Percentiles rank a stretch among this genome's conserved stretches.
phyloP scores from a whole-genome alignment of 2,113 vertebrate genomes.

The Chionodraco myersi region DNA sequence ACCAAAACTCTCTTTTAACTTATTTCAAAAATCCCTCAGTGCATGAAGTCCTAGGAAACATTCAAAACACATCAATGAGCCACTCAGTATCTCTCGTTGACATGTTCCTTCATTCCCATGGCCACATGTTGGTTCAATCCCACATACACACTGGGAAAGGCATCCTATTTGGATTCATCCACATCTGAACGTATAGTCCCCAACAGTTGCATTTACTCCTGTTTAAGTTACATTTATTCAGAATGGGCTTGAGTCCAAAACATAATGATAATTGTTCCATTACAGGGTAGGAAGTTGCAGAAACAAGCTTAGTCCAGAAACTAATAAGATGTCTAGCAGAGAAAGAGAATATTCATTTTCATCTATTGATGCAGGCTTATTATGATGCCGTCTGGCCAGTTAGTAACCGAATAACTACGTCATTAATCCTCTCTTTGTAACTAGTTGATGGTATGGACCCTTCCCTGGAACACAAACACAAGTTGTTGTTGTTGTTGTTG shows the following conservation, averaged over 20 bases:
- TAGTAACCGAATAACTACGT: background rate
- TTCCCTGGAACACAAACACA: background rate
- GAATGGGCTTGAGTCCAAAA: background rate
- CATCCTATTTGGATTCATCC: too few relatives aligned
- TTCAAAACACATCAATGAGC: too few relatives aligned
- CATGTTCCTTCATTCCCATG: too few relatives aligned
- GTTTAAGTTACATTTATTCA: background rate
- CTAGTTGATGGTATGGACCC: background rate
- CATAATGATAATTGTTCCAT: background rate
- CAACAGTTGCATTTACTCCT: background rate
- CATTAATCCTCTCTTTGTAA: background rate
- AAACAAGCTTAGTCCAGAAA: slow-evolving; percentile 25
- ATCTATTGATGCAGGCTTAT: background rate
- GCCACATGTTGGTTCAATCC: too few relatives aligned
- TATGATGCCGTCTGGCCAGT: background rate
- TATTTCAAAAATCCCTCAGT: too few relatives aligned
- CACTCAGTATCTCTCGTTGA: too few relatives aligned
- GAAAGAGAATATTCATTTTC: background rate
- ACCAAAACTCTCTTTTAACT: too few relatives aligned
- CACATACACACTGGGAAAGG: too few relatives aligned
- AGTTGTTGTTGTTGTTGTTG: background rate
- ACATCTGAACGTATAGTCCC: background rate
- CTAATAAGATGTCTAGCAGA: background rate
- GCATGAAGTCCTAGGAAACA: too few relatives aligned
- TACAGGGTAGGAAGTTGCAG: slow-evolving; percentile 1